Percentiles rank a stretch among this genome's conserved stretches.
Evolutionary conservation across 2,113 vertebrate species (phyloP).

Genomic region (Ictalurus furcatus): DNA sequence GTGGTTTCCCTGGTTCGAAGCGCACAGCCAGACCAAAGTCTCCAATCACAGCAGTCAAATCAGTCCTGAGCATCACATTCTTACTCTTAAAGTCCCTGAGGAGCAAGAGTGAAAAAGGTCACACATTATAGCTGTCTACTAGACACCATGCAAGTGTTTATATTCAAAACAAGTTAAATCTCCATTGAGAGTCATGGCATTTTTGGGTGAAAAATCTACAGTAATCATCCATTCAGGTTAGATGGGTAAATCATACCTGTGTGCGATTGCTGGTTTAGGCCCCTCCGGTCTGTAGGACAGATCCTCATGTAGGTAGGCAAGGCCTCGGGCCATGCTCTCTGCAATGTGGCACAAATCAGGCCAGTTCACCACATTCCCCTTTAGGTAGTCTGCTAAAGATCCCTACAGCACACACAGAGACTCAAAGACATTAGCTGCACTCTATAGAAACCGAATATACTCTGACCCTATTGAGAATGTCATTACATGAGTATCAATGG

Average conservation of each 20-base stretch:
- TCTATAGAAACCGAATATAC: not conserved
- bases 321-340: conserved; percentile 90
- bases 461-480: not conserved
- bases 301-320: conserved; percentile 97
- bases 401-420: conserved; percentile 73
- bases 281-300: conserved; percentile 90
- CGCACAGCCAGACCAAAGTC: conserved; percentile 95
- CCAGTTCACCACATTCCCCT: conserved; percentile 93
- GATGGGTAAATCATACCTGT: conserved; percentile 76
- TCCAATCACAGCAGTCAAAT: conserved; percentile 89
- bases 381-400: conserved; percentile 93
- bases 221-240: not conserved
- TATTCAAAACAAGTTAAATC: not conserved
- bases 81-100: conserved; percentile 98
- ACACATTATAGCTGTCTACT: not conserved
- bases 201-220: not conserved
- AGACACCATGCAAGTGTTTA: not conserved
- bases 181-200: not conserved
- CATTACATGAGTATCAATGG: not conserved
- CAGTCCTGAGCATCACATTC: conserved; percentile 93
- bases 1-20: conserved; percentile 96
- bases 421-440: not conserved
- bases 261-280: conserved; percentile 95
- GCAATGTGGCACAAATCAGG: conserved; percentile 93
- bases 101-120: conserved; percentile 37